phyloP scores from a whole-genome alignment of 2,113 vertebrate species.

The Dipodomys merriami region DNA sequence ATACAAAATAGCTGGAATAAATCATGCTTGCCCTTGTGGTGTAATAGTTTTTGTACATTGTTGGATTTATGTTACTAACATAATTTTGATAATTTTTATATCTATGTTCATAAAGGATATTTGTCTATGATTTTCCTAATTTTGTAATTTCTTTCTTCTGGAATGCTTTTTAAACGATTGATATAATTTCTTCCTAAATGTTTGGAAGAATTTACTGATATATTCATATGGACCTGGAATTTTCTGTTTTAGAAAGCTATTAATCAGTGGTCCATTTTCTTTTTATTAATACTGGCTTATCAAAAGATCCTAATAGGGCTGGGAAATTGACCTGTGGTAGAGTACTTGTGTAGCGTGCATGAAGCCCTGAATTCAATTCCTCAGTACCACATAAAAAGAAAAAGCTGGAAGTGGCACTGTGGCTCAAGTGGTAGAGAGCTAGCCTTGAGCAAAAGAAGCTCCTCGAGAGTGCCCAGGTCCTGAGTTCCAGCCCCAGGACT shows the following conservation, averaged over 20 bases:
- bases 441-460: too few relatives aligned
- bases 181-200: background rate
- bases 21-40: background rate
- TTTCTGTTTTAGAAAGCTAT: background rate
- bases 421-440: too few relatives aligned
- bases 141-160: background rate
- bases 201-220: background rate
- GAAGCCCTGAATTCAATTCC: too few relatives aligned
- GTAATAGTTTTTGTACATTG: background rate
- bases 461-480: too few relatives aligned
- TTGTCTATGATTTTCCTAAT: background rate
- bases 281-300: background rate
- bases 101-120: background rate
- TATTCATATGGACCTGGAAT: background rate
- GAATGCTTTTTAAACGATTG: background rate
- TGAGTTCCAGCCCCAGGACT: too few relatives aligned
- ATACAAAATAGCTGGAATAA: background rate
- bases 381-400: too few relatives aligned
- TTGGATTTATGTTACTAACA: background rate
- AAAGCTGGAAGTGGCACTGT: too few relatives aligned
- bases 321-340: too few relatives aligned
- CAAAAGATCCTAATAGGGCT: too few relatives aligned
- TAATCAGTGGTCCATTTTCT: background rate
- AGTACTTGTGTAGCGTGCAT: too few relatives aligned
- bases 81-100: background rate